Base-by-base conservation (phyloP, 2,888 invertebrate species). In the Anoncus sp. region DNA sequence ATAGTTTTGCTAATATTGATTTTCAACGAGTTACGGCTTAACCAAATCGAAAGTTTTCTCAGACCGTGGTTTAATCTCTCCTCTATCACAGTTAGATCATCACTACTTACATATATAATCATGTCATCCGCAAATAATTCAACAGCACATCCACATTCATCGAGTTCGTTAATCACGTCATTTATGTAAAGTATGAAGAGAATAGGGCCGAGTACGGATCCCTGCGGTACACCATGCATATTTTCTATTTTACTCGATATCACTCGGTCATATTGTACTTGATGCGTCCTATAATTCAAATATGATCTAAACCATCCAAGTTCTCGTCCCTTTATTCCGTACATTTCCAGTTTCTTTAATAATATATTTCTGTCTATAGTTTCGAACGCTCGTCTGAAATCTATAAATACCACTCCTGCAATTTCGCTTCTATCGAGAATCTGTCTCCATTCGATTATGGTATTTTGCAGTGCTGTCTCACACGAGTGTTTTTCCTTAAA, bases 41-140 rank as follows among this genome's bases (percentile, higher is more conserved):
- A 20, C 47, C 47, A 47, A 10, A 18, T 16, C 7, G 18, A 20
- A 7, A 47, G 20, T 20, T 18, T 20, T 20, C 47, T 5, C 20
- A 47, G 20, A 47, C 47, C 20, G 16, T 47, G 16, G 20, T 47
- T 47, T 4, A 47, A 20, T 20, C 20, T 20, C 10, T 47, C 47
- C 18, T 20, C 20, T 47, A 47, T 20, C 5, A 47, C 47, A 18
- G 16, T 20, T 10, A 20, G 16, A 47, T 47, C 20, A 16, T 35
- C 35, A 16, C 40, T 40, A 35, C 16, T 27, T 40, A 38, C 59
- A 59, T 40, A 59, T n/a, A 57, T 45, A 45, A 45, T 45, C 45
- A 45, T 45, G 18, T 45, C 45, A 5, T 45, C 45, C 18, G 49
- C 49, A 49, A 49, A 49, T 22, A 49, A 10, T 22, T 49, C 20